Conservation (phyloP, 2,113 vertebrate genomes). For the Xenus cinereus region DNA sequence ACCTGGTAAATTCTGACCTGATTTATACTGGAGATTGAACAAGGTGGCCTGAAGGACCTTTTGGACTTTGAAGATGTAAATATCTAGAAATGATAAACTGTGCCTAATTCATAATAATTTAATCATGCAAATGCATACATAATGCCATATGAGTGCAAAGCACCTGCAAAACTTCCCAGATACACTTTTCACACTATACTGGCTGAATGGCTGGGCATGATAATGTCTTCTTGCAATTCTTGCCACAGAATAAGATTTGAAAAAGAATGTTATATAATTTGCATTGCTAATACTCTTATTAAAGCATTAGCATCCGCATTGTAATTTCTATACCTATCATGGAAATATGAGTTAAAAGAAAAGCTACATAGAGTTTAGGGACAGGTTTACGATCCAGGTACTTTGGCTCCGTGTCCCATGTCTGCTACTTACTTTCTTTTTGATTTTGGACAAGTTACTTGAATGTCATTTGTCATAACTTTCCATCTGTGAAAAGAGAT, state of each 20-base stretch:
- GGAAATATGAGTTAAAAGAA: not conserved
- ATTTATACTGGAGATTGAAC: not conserved
- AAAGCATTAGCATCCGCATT: not conserved
- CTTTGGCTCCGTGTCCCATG: not conserved
- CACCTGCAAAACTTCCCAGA: not conserved
- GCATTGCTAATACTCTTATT: not conserved
- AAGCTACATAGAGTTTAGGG: not conserved
- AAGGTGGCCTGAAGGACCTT: not conserved
- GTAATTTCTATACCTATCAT: not conserved
- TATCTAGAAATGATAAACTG: not conserved
- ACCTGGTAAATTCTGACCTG: not conserved
- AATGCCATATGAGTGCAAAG: not conserved
- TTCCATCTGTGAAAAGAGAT: not conserved
- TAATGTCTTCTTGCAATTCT: not conserved
- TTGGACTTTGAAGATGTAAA: not conserved
- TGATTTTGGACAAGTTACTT: not conserved
- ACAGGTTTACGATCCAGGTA: not conserved
- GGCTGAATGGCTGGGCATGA: not conserved
- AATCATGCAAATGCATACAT: not conserved
- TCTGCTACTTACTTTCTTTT: not conserved
- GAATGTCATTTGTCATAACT: not conserved
- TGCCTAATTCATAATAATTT: not conserved
- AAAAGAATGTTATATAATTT: not conserved
- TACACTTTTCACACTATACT: not conserved
- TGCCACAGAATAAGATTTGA: not conserved